These are phyloP conservation scores for Pseudorectes ferrugineus DNA, from an alignment of 2,113 vertebrate genomes.

Conservation along the genomic window DNA sequence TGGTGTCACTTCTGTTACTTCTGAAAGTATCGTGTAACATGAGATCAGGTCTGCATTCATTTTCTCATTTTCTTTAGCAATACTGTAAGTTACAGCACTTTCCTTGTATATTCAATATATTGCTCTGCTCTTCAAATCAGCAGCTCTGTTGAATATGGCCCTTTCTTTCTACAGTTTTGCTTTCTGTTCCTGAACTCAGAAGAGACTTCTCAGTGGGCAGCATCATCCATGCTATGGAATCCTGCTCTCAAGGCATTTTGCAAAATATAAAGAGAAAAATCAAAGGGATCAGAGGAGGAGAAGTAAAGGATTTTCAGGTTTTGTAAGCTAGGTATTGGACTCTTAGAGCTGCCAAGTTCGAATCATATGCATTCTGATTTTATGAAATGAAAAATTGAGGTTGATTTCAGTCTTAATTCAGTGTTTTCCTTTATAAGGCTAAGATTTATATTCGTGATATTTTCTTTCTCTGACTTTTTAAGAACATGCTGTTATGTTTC, in stretches of 20 bases:
- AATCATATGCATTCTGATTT: neutral
- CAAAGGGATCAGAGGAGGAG: neutral
- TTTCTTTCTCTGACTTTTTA: neutral
- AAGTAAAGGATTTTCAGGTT: neutral
- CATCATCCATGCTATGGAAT: neutral
- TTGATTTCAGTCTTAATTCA: neutral
- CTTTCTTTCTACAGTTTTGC: neutral
- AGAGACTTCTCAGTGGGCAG: neutral
- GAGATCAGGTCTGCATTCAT: neutral
- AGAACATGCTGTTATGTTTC: neutral
- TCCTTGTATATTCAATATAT: neutral
- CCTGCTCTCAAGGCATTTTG: neutral
- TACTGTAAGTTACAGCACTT: neutral
- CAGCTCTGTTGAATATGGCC: neutral
- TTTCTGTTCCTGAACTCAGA: neutral
- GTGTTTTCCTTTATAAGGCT: neutral
- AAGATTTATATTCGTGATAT: neutral
- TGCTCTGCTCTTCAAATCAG: neutral
- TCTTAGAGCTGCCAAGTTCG: neutral
- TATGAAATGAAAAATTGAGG: neutral
- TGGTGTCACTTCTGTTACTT: neutral
- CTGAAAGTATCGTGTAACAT: fast-evolving
- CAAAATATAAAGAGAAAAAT: neutral
- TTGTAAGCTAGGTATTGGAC: neutral
- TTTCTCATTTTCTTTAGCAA: neutral